phyloP scores from a whole-genome alignment of 2,113 vertebrate genomes.

The Mastomys natalensis region DNA sequence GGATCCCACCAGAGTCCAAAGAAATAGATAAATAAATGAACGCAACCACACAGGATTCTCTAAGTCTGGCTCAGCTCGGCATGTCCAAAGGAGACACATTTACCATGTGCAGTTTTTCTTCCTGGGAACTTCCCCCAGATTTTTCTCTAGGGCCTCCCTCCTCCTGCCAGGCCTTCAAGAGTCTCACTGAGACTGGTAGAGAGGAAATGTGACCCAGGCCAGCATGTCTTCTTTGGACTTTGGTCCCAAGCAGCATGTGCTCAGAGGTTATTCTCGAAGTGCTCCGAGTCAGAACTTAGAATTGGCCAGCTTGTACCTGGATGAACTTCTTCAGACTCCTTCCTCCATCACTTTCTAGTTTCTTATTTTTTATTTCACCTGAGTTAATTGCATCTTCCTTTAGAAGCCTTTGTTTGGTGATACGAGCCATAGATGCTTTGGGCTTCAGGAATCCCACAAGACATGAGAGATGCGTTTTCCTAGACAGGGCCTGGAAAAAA shows the following conservation, averaged over 20 bases:
- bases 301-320: background rate
- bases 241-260: background rate
- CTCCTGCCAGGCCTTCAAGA: background rate
- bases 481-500: background rate
- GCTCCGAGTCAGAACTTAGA: background rate
- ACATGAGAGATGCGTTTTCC: background rate
- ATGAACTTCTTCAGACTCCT: background rate
- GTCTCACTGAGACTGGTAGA: background rate
- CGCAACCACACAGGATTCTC: background rate
- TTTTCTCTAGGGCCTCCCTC: background rate
- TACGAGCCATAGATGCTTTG: background rate
- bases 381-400: background rate
- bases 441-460: background rate
- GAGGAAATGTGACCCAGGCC: background rate
- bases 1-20: background rate
- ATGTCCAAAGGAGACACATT: background rate
- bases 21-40: constrained; percentile 11
- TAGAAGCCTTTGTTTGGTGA: background rate
- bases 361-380: background rate
- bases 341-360: background rate
- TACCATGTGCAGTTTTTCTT: background rate
- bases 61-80: background rate
- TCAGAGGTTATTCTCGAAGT: background rate
- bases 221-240: background rate
- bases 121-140: background rate